Evolutionary conservation across 2,113 vertebrate species (phyloP).

Genomic region (Marcusenius ussheri): DNA sequence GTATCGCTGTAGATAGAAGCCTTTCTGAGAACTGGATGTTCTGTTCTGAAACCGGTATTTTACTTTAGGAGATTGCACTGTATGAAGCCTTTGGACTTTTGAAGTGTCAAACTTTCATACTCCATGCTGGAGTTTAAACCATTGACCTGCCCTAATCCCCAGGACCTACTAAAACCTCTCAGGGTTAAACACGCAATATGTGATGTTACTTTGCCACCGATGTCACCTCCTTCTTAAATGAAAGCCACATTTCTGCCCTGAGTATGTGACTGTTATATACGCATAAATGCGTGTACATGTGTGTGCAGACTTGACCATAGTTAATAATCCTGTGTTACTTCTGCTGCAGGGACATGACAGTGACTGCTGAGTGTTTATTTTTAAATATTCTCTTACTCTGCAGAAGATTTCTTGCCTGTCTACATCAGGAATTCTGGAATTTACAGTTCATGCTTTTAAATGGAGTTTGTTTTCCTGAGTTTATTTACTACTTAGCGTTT

Average conservation of each 20-base stretch:
- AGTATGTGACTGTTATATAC: neutral
- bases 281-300: neutral
- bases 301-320: neutral
- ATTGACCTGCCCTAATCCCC: neutral
- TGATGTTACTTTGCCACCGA: neutral
- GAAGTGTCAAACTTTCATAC: neutral
- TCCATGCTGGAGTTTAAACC: neutral
- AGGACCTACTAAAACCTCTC: neutral
- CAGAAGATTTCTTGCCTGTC: neutral
- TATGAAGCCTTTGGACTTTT: neutral
- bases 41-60: neutral
- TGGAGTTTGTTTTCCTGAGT: neutral
- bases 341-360: neutral
- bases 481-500: neutral
- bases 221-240: neutral
- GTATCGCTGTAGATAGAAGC: neutral
- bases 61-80: neutral
- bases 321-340: neutral
- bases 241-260: neutral
- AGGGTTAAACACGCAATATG: neutral
- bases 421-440: neutral
- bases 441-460: neutral
- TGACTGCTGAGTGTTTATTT: neutral
- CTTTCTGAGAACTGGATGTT: neutral
- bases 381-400: neutral